Evolutionary conservation across 1,140 invertebrate species (phyloP), one percentile per base, ranked within the genome.

Genomic region (Lucilia sericata): DNA sequence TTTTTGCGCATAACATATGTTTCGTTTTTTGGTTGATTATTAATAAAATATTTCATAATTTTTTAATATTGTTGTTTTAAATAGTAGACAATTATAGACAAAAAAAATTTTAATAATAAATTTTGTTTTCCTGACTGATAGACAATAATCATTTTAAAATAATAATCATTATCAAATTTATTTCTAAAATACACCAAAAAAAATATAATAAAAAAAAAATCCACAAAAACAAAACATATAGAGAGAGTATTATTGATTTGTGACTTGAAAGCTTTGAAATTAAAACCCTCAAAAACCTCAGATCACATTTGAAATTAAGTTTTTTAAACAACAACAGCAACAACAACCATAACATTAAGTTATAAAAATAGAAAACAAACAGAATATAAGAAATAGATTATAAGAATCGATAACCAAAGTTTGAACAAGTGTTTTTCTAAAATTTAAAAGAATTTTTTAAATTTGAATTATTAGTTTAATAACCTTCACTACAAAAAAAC

Each of bases 381-480:
- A 14, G 21, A 51, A 80, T 30, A 30, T 30, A 80, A 21, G 9
- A 70, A 80, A 80, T 49, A 80, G 76, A 80, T 80, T 80, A 49
- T 51, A 21, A 49, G 13, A 21, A 80, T 80, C 76, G 76, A 80
- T 80, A 80, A 80, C 34, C 76, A 80, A 19, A 80, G 36, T 80
- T 80, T 80, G 21, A 80, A 80, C 76, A 80, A 80, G 76, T 80
- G 76, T 80, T 80, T 80, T 60, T 60, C n/a, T n/a, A 14, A 60
- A 60, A n/a, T 49, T 49, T 19, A 17, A 78, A 19, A 47, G 75
- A 78, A 78, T n/a, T n/a, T 76, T 76, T 76, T 8, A 10, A 36
- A 60, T 80, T 51, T 49, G 76, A 80, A 80, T 51, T 80, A 80
- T 80, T 80, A 49, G 42, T 80, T 80, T 80, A 80, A 80, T 80